phyloP scores from a whole-genome alignment of 30 jellyfish, hydroid and myxozoan species.

The Aurelia aurita region DNA sequence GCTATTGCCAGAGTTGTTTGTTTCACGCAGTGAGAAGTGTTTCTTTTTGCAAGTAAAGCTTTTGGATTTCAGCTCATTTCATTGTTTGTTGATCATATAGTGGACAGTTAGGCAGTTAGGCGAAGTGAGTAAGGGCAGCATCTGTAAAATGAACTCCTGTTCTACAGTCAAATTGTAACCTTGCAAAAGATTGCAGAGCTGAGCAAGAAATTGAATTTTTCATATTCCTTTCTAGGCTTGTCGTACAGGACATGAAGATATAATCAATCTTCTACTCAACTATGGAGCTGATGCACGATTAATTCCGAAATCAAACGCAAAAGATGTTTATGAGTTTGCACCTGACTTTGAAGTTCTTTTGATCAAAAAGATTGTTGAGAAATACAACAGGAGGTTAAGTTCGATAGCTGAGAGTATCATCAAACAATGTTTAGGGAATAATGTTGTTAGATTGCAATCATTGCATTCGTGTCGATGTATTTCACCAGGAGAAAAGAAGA shows the following conservation, averaged over 20 bases:
- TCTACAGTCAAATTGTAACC: no score
- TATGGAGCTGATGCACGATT: conserved; percentile 90
- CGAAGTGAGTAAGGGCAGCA: no score
- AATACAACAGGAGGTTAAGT: conserved; percentile 28
- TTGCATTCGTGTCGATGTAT: conserved; percentile 57
- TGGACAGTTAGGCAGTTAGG: no score
- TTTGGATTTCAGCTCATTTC: no score
- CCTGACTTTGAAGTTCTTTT: conserved; percentile 30
- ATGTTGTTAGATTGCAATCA: not conserved
- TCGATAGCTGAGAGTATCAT: conserved; percentile 17
- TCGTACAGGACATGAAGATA: conserved; percentile 77
- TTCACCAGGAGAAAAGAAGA: conserved; percentile 71
- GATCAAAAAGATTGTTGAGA: conserved; percentile 31
- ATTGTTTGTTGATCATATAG: no score
- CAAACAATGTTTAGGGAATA: conserved; percentile 4
- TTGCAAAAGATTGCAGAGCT: not conserved
- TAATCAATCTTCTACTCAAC: conserved; percentile 60
- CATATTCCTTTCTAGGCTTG: conserved; percentile 76
- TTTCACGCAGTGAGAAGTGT: no score
- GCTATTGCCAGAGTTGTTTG: no score
- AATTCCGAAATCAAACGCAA: conserved; percentile 48
- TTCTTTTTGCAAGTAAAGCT: no score
- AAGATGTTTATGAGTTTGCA: conserved; percentile 50
- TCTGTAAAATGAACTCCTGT: no score
- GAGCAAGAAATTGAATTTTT: not conserved